Conservation (phyloP, 2,888 invertebrate species). For the Scaptomyza parva region DNA sequence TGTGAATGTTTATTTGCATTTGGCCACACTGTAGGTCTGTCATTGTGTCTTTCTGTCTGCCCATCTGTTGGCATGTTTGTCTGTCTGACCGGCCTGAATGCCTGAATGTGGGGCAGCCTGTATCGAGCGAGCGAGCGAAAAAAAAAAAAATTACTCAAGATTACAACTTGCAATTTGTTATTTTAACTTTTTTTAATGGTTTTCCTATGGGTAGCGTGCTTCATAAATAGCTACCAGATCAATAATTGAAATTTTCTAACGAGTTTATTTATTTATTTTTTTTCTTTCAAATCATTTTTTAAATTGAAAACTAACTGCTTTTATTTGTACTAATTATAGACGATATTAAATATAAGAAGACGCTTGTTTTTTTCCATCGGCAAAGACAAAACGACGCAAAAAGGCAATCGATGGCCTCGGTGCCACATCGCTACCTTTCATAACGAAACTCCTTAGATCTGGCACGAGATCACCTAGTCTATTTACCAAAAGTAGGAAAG, state of each 20-base stretch:
- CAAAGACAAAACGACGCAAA: too few species aligned
- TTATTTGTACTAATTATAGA: too few species aligned
- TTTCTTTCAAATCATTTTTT: too few species aligned
- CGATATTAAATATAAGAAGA: too few species aligned
- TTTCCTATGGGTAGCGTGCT: slow-evolving; percentile 41
- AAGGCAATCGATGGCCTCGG: too few species aligned
- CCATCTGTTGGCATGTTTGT: neutral
- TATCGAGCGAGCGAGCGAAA: slow-evolving; percentile 43
- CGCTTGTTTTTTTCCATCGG: too few species aligned
- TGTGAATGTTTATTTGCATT: slow-evolving; percentile 76
- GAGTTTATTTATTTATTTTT: too few species aligned
- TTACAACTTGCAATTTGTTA: slow-evolving; percentile 58
- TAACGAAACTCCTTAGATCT: too few species aligned
- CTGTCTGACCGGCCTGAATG: slow-evolving; percentile 15
- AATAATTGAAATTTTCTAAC: slow-evolving; percentile 41
- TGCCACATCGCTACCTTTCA: too few species aligned
- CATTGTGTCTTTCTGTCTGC: slow-evolving; percentile 39
- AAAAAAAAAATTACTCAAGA: slow-evolving; percentile 51
- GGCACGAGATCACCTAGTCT: too few species aligned
- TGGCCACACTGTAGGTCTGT: slow-evolving; percentile 61
- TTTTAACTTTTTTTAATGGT: slow-evolving; percentile 45
- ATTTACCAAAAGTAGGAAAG: too few species aligned
- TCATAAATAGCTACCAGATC: slow-evolving; percentile 38
- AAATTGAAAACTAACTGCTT: too few species aligned
- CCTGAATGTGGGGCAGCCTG: slow-evolving; percentile 44